These are phyloP conservation scores for Chauna torquata DNA, from an alignment of 2,113 vertebrate genomes.

Conservation along the genomic window DNA sequence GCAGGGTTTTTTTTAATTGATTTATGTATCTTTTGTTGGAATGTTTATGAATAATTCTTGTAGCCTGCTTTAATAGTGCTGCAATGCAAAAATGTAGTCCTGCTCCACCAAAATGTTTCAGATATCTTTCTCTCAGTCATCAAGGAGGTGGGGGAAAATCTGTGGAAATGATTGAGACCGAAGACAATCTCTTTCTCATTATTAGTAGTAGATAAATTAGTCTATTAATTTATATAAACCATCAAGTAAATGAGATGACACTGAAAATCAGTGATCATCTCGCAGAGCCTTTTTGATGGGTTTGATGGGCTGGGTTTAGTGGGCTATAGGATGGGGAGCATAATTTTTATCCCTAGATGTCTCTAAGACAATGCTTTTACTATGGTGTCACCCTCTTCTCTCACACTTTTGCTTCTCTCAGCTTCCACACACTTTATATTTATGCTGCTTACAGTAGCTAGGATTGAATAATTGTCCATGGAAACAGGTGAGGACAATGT, in stretches of 20 bases:
- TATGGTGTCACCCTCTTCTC: not conserved
- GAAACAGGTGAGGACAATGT: not conserved
- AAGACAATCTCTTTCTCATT: not conserved
- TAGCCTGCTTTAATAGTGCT: not conserved
- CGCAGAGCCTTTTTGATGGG: not conserved
- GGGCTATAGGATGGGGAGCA: not conserved
- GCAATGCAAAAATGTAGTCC: not conserved
- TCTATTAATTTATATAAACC: not conserved
- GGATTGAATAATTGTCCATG: not conserved
- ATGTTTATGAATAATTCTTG: not conserved
- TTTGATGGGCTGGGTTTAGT: not conserved
- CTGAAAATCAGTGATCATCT: not conserved
- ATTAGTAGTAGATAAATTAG: not conserved
- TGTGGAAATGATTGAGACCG: not conserved
- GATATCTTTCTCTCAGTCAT: not conserved
- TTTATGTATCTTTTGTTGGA: not conserved
- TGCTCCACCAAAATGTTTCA: not conserved
- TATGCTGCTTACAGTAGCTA: not conserved
- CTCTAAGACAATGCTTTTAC: not conserved
- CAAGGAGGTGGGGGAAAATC: not conserved
- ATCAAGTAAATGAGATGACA: not conserved
- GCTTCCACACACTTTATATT: not conserved
- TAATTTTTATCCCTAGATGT: not conserved
- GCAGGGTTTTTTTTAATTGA: not conserved
- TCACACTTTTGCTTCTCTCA: not conserved